phyloP scores from a whole-genome alignment of 1,140 invertebrate species.

The Pseudobourletiella spinata region DNA sequence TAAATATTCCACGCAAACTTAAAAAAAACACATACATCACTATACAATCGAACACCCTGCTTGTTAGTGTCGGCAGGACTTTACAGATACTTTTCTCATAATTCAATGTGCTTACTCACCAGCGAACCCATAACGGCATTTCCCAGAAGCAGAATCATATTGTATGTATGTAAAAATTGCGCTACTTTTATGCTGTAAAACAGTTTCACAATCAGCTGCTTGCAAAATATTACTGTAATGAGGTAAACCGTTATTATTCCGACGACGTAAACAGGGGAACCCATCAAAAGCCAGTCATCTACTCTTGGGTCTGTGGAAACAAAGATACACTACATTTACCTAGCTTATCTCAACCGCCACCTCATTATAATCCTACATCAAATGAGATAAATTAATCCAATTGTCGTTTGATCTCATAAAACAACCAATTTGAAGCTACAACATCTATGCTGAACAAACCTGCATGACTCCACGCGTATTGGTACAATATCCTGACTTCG shows the following conservation, averaged over 20 bases:
- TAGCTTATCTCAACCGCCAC: too few species aligned
- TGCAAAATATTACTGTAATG: conserved; percentile 1
- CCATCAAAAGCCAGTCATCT: conserved; percentile 17
- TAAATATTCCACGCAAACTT: conserved; percentile 23
- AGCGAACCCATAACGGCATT: conserved; percentile 1
- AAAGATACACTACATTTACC: too few species aligned
- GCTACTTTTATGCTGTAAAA: conserved; percentile 1
- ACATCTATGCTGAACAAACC: conserved; percentile 5
- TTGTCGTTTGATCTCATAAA: too few species aligned
- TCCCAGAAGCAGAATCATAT: not conserved
- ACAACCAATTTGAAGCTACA: too few species aligned
- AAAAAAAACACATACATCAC: not conserved
- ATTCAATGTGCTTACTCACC: not conserved
- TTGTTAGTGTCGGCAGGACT: too few species aligned
- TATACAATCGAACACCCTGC: too few species aligned
- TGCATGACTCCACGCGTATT: not conserved
- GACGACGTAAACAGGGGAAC: not conserved
- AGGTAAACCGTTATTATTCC: conserved; percentile 1
- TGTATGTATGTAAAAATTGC: conserved; percentile 1
- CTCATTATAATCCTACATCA: too few species aligned
- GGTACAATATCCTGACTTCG: not conserved
- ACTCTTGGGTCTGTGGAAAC: conserved; percentile 9
- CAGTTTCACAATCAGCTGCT: not conserved
- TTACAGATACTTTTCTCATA: too few species aligned
- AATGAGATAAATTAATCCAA: too few species aligned